Conservation (phyloP, 2,888 invertebrate species). For the Drosophila kuntzei region DNA sequence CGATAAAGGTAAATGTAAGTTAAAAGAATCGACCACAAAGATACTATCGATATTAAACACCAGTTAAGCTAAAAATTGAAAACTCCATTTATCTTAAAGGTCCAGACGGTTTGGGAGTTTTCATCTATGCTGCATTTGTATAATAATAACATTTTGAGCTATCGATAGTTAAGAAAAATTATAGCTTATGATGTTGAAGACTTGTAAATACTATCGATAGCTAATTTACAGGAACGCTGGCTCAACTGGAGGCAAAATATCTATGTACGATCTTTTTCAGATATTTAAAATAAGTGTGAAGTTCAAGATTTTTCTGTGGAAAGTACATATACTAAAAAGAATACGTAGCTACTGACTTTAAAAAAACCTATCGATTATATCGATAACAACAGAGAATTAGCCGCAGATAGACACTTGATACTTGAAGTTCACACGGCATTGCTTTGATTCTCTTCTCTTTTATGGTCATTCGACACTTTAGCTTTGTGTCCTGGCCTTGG, state of each 20-base stretch:
- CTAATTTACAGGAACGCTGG: neutral
- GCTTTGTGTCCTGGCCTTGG: constrained; percentile 33
- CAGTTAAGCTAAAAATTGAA: too few species aligned
- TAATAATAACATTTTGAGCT: too few species aligned
- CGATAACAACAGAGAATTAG: neutral
- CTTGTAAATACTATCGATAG: constrained; percentile 1
- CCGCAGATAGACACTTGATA: constrained; percentile 7
- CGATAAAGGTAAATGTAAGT: too few species aligned
- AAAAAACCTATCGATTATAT: neutral
- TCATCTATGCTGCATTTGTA: too few species aligned
- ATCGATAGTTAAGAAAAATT: too few species aligned
- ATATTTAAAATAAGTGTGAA: neutral
- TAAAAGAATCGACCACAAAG: too few species aligned
- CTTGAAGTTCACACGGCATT: constrained; percentile 19
- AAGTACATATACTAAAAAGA: neutral
- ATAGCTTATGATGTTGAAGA: neutral
- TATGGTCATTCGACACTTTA: constrained; percentile 33
- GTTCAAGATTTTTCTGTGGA: neutral
- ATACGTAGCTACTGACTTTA: neutral
- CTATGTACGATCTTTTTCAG: neutral
- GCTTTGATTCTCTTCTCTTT: constrained; percentile 9
- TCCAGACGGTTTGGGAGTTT: too few species aligned
- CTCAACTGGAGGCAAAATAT: too few species aligned
- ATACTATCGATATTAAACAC: too few species aligned
- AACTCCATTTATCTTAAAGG: too few species aligned